Base-by-base conservation (phyloP, 23 tunicate genomes). In the Trididemnum nubilum region DNA sequence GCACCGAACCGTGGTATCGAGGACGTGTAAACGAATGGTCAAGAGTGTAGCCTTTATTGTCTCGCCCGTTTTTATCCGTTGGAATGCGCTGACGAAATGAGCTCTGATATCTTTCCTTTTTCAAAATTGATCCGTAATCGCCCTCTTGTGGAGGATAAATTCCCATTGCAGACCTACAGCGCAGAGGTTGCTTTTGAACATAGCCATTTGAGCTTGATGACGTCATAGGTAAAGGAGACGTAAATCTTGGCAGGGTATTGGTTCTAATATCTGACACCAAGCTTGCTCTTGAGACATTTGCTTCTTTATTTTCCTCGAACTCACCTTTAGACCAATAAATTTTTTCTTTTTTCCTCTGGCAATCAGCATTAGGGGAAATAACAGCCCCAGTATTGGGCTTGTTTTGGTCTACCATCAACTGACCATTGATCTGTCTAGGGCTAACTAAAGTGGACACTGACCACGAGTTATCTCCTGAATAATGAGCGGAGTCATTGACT, bases 291-390 rank as follows among this genome's bases (percentile, higher is more conserved):
- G 26, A 3, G 67, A 61, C 67, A 24, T 24, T n/a, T 22, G 22
- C 67, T 61, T 5, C 28, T n/a, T 61, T 49, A 9, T 18, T 18
- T 9, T 49, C 57, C 12, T 49, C 57, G 57, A 12, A n/a, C 29
- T 61, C 67, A 61, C 67, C n/a, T 24, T 26, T 61, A 61, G 67
- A 61, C 67, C 67, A 61, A 24, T 61, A 61, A n/a, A 61, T 61
- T 3, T 22, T 22, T n/a, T 61, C 67, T 12, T n/a, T 61, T 61
- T 61, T 26, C 12, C 54, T 44, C 15, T 9, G 15, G 15, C 15
- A 7, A 44, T 44, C 54, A 44, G 12, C 54, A 44, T 9, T 44
- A 44, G 9, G 9, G 15, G 54, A 44, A 44, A 15, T 7, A 15
- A 15, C 15, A 7, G 54, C 54, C 9, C 54, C 54, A 15, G 12